Evolutionary conservation across 1,140 invertebrate genomes (phyloP).

Genomic region (Euborellia annulipes): DNA sequence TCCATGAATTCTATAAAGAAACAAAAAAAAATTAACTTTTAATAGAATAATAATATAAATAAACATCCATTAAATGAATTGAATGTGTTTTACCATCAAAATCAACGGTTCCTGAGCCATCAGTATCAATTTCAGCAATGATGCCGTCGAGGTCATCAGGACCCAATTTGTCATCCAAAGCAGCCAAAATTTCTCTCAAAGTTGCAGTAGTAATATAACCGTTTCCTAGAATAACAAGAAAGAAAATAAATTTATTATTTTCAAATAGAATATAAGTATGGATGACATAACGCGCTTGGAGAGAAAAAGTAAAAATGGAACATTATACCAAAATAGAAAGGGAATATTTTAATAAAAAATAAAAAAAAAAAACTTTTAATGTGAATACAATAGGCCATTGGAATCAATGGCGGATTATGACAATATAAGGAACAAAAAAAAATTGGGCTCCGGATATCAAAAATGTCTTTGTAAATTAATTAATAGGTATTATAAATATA

Average conservation of each 20-base stretch:
- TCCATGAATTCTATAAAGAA: conserved; percentile 59
- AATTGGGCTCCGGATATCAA: no score
- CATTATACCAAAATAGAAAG: neutral
- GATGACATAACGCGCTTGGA: neutral
- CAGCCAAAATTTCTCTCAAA: conserved; percentile 76
- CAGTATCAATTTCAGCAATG: conserved; percentile 85
- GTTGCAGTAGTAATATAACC: conserved; percentile 86
- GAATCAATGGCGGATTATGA: no score
- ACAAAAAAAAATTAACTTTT: conserved; percentile 14
- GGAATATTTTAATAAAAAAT: no score
- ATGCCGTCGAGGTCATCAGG: conserved; percentile 69
- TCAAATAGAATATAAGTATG: no score
- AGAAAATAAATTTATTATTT: no score
- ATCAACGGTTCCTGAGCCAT: conserved; percentile 81
- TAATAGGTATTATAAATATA: no score
- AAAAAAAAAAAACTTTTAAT: no score
- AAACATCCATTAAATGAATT: neutral
- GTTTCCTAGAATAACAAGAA: conserved; percentile 67
- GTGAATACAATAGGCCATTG: no score
- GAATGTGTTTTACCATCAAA: conserved; percentile 49
- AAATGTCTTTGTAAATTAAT: no score
- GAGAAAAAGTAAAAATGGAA: conserved; percentile 4
- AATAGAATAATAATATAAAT: neutral
- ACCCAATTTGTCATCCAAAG: conserved; percentile 78
- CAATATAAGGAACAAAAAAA: no score